Conservation (phyloP, 2,888 invertebrate species). For the Lepidocyrtinus sp. region DNA sequence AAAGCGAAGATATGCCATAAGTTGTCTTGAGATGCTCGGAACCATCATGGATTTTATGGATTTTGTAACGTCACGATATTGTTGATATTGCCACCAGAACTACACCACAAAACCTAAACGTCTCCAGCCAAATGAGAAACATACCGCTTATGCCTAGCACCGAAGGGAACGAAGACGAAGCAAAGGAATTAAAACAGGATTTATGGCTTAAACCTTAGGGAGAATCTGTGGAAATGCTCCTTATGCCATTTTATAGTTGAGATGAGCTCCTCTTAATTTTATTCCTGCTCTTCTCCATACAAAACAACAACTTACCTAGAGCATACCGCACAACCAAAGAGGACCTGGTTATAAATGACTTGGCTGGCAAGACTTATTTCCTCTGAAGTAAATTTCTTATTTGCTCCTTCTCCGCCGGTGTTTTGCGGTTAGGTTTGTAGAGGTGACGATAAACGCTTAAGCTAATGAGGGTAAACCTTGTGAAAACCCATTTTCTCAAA, state of each 20-base stretch:
- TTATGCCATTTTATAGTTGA: constrained; percentile 47
- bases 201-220: constrained; percentile 27
- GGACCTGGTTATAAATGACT: background rate
- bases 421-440: background rate
- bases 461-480: constrained; percentile 32
- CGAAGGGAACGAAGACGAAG: background rate
- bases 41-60: background rate
- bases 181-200: constrained; percentile 58
- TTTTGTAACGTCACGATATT: background rate
- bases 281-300: constrained; percentile 3
- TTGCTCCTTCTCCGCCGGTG: background rate
- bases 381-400: too few relatives aligned
- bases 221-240: constrained; percentile 37
- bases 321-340: background rate
- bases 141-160: too few relatives aligned
- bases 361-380: constrained; percentile 19
- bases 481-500: background rate
- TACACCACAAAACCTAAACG: background rate
- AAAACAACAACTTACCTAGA: too few relatives aligned
- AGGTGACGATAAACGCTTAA: constrained; percentile 3
- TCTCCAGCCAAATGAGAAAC: too few relatives aligned
- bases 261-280: constrained; percentile 59
- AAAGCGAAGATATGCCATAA: too few relatives aligned
- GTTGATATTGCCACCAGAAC: background rate
- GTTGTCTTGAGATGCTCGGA: too few relatives aligned